Base-by-base conservation (phyloP, 2,888 invertebrate genomes). In the Mycalesis mineus region DNA sequence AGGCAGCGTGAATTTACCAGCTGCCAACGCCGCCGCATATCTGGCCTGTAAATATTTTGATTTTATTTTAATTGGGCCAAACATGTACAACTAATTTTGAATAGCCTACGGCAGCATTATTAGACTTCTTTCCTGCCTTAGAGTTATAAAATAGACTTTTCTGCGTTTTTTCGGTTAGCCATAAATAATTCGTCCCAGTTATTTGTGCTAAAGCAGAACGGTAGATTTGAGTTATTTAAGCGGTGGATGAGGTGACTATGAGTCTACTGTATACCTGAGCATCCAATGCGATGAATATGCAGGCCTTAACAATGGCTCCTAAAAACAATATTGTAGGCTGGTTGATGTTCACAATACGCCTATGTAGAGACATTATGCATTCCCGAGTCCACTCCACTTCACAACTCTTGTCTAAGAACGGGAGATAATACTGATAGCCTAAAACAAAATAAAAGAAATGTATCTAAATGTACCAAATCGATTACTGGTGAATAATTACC, bases 341-440 rank as follows among this genome's bases (percentile, higher is more conserved):
- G 54, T 93, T 89, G 44, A 94, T 92, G 78, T 96, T 94, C 55
- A 96, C 91, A 72, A 95, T 85, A 73, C 96, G 95, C 68, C 93
- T 93, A 82, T 95, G 95, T 2, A 96, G 82, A 0, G 95, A 94
- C 17, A 85, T 83, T 28, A 96, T 92, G 57, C 71, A 92, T 82
- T 68, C 92, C 86, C 68, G 88, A 7, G 91, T 82, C 0, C 94
- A 78, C 0, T 71, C 79, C 48, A 95, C 82, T 0, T 91, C 92
- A 68, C 94, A 93, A 0, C 90, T 91, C 31, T 91, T 83, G 58
- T 92, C 90, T 57, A 96, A 77, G 75, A 96, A 96, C 2, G 95
- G 94, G 68, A 93, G 95, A 67, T 88, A 86, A 77, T 93, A 95
- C 60, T 90, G 79, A 72, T 94, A 96, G 0, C 96, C 95, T 89